phyloP scores from a whole-genome alignment of 2,888 invertebrate genomes.

The Trichopoda pennipes region DNA sequence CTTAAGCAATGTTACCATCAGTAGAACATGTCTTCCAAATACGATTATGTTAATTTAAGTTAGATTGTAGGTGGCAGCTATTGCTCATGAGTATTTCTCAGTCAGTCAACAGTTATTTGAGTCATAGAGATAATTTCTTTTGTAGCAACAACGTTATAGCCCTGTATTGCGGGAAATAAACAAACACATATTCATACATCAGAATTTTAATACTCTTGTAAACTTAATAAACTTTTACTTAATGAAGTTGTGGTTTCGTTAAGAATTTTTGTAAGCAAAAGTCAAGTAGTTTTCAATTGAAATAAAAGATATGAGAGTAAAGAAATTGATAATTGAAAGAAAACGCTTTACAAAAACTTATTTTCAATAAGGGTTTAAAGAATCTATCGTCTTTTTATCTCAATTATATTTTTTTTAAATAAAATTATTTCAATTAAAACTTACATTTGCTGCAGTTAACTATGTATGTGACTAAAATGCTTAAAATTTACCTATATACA shows the following conservation, averaged over 20 bases:
- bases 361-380: too few relatives aligned
- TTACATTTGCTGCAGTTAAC: too few relatives aligned
- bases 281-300: conserved; percentile 51
- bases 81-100: not conserved
- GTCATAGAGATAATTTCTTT: conserved; percentile 9
- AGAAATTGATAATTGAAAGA: conserved; percentile 30
- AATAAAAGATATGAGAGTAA: conserved; percentile 9
- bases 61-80: not conserved
- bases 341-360: not conserved
- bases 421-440: too few relatives aligned
- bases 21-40: conserved; percentile 26
- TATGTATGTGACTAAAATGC: too few relatives aligned
- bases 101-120: conserved; percentile 5
- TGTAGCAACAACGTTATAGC: conserved; percentile 23
- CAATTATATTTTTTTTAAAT: too few relatives aligned
- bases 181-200: not conserved
- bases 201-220: conserved; percentile 21
- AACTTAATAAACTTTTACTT: conserved; percentile 57
- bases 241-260: conserved; percentile 58
- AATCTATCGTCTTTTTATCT: too few relatives aligned
- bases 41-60: conserved; percentile 19
- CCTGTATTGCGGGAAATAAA: conserved; percentile 15
- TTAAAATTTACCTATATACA: too few relatives aligned
- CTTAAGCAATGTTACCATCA: conserved; percentile 13
- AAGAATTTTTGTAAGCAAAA: conserved; percentile 27